phyloP scores from a whole-genome alignment of 2,113 vertebrate genomes.

The Leptobrachium leishanense region DNA sequence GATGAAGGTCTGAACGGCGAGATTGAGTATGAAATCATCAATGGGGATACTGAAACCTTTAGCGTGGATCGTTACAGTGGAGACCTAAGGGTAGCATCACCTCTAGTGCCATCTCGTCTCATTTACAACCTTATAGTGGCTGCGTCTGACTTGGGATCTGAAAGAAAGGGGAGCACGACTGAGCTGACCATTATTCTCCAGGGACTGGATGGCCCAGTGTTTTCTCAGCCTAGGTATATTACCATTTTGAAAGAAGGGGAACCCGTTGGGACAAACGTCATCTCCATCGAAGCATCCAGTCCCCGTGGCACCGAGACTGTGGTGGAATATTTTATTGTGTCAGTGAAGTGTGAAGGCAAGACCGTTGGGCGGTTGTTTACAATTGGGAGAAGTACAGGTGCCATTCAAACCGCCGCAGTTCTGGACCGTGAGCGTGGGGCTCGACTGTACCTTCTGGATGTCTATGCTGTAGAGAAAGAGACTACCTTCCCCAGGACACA shows the following conservation, averaged over 20 bases:
- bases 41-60: constrained; percentile 88
- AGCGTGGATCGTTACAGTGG: constrained; percentile 94
- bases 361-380: constrained; percentile 89
- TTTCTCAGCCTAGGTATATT: constrained; percentile 94
- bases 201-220: constrained; percentile 86
- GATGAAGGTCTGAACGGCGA: constrained; percentile 92
- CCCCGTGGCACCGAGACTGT: constrained; percentile 74
- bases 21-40: constrained; percentile 91
- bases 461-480: constrained; percentile 90
- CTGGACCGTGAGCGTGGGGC: constrained; percentile 92
- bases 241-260: constrained; percentile 93
- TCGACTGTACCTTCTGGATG: constrained; percentile 89
- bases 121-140: constrained; percentile 87
- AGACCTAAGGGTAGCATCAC: constrained; percentile 84
- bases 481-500: constrained; percentile 85
- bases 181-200: constrained; percentile 90
- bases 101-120: constrained; percentile 82
- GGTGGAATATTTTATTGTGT: constrained; percentile 95
- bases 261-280: constrained; percentile 89
- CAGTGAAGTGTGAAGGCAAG: constrained; percentile 81
- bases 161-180: constrained; percentile 83
- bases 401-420: constrained; percentile 90
- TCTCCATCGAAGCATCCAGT: constrained; percentile 87
- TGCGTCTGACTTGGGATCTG: constrained; percentile 86
- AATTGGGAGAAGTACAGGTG: constrained; percentile 82